Percentiles rank a stretch among this genome's conserved stretches.
phyloP scores from a whole-genome alignment of 2,888 invertebrate genomes.

The Ochropacha duplaris region DNA sequence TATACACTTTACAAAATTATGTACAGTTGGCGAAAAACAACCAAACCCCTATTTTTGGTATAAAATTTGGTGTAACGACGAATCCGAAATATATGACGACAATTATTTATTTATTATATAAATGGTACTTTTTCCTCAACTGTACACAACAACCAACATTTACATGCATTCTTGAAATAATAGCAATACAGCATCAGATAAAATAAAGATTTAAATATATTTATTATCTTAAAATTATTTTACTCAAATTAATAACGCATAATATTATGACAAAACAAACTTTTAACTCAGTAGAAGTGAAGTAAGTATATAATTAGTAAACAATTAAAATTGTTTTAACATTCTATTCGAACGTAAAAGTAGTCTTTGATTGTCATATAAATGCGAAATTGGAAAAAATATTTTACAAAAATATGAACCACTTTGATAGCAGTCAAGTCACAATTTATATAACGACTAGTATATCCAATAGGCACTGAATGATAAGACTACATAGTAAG shows the following conservation, averaged over 20 bases:
- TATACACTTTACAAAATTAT: constrained; percentile 22
- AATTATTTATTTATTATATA: not conserved
- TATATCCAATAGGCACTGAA: not conserved
- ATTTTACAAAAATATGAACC: not conserved
- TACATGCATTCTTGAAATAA: not conserved
- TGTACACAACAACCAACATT: not conserved
- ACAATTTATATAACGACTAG: not conserved
- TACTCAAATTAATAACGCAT: not conserved
- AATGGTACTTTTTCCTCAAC: not conserved
- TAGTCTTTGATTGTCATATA: not conserved
- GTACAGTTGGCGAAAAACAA: constrained; percentile 38
- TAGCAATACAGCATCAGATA: not conserved
- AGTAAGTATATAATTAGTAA: not conserved
- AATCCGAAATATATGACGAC: not conserved
- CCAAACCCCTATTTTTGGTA: not conserved
- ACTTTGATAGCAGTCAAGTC: not conserved
- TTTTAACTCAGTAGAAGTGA: too few relatives aligned
- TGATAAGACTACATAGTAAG: not conserved
- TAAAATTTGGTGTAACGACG: not conserved
- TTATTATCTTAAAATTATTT: not conserved
- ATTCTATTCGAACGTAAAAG: not conserved
- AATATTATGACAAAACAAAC: not conserved
- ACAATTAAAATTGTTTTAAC: not conserved
- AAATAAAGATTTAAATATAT: not conserved
- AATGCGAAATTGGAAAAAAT: not conserved